These are phyloP conservation scores for Dendrocincla tyrannina DNA, from an alignment of 2,797 vertebrate species.

Conservation along the genomic window DNA sequence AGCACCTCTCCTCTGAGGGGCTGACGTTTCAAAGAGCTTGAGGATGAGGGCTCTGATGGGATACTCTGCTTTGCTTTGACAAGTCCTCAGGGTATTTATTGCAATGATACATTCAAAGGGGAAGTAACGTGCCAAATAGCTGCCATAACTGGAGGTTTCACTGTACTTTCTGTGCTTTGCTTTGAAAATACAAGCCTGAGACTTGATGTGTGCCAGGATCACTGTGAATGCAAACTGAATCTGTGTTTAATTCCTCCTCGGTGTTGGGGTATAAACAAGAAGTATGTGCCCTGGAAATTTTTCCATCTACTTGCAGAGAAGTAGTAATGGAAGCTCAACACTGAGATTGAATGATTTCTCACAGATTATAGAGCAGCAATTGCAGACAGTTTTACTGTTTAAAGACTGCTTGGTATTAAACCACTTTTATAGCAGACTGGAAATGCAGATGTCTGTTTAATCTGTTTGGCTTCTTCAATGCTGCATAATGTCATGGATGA, in stretches of 20 bases:
- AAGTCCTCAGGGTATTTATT: neutral
- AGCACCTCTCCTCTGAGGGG: neutral
- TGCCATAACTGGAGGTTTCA: constrained; percentile 8
- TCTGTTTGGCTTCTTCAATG: neutral
- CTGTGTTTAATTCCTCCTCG: constrained; percentile 23
- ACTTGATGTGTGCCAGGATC: neutral
- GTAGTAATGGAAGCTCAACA: neutral
- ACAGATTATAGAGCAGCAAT: constrained; percentile 40
- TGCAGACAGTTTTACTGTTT: constrained; percentile 53
- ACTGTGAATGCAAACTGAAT: neutral
- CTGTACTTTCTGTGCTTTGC: neutral
- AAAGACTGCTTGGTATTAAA: constrained; percentile 51
- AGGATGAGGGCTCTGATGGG: neutral
- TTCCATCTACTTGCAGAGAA: constrained; percentile 7
- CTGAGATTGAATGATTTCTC: constrained; percentile 37
- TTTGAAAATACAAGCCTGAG: constrained; percentile 24
- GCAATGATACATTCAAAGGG: neutral
- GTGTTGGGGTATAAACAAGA: constrained; percentile 13
- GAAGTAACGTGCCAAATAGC: neutral
- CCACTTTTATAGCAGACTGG: constrained; percentile 24
- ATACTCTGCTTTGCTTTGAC: neutral
- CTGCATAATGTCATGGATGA: constrained; percentile 4
- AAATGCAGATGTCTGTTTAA: constrained; percentile 61
- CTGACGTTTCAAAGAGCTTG: neutral
- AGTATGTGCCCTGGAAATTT: constrained; percentile 18